Percentiles rank a stretch among this genome's conserved stretches.
phyloP scores from a whole-genome alignment of 2,888 invertebrate species.

The Metacarcinus magister region DNA sequence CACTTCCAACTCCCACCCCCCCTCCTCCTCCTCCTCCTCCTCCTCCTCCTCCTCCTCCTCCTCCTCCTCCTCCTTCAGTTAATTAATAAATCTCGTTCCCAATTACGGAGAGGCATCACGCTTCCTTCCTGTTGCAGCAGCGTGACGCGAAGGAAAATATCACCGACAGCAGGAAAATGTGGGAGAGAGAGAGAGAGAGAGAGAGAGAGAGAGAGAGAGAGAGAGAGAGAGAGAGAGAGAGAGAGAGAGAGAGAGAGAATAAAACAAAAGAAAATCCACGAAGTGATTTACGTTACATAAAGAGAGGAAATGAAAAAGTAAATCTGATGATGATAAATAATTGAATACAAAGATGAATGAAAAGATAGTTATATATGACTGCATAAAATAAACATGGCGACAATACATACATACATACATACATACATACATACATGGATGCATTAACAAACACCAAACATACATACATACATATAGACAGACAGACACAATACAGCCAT shows the following conservation, averaged over 20 bases:
- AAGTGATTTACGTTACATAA: neutral
- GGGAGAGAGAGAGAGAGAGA: neutral
- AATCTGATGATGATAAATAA: neutral
- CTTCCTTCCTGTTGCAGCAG: neutral
- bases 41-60: neutral
- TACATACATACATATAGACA: neutral
- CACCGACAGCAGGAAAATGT: neutral
- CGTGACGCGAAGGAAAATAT: neutral
- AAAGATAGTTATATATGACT: neutral
- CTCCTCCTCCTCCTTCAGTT: neutral
- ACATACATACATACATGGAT: too few relatives aligned
- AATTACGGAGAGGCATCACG: neutral
- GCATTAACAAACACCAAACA: too few relatives aligned
- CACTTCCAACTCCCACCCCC: neutral
- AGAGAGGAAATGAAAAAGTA: neutral
- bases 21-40: neutral
- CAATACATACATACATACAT: too few relatives aligned
- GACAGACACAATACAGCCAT: neutral
- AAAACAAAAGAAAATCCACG: too few relatives aligned
- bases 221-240: neutral
- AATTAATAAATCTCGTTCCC: slow-evolving; percentile 8
- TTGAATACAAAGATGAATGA: neutral
- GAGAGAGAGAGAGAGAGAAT: too few relatives aligned
- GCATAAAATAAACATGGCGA: neutral
- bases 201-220: slow-evolving; percentile 1